Evolutionary conservation across 2,797 vertebrate species (phyloP), one percentile per base, ranked within the genome.

Genomic region (Pempheris klunzingeri): DNA sequence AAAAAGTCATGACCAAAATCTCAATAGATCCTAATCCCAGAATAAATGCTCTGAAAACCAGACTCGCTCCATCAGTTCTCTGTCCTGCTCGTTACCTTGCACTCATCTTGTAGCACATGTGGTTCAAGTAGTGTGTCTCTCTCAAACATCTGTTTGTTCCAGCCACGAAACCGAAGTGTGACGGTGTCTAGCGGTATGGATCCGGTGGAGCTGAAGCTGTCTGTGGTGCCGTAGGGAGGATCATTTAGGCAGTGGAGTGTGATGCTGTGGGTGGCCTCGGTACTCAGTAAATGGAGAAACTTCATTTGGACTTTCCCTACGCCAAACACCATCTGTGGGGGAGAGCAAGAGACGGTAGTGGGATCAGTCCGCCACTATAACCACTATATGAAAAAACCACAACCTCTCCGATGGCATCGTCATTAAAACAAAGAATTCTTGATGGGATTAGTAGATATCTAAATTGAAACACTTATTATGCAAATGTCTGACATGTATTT

Each of bases 281-380:
- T 92, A 90, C 98, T 99, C 92, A 99, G 91, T 74, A 99, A 94
- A 88, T 99, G 98, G 88, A 99, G 96, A 87, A 99, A 99, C 91
- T 99, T 99, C 97, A 99, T 98, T 93, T 99, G 98, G 76, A 99
- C 98, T 93, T 97, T 97, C 66, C 96, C 96, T 30, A 97, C 77
- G 57, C 93, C 96, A 54, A 98, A 99, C 83, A 90, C 93, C 95
- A 98, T 90, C 98, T 99, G 88, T 78, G 65, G 70, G 30, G 65
- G 88, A 84, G 88, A 90, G 88, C 34, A 67, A n/a, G 38, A 20
- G 15, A 57, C 3, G 0, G 0, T 55, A 9, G 2, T 34, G 20
- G 15, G 49, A 75, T 67, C 65, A 67, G 47, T 60, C 15, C 59
- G 47, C n/a, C n/a, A 65, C 72, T 26, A 52, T 4, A 54, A 55